Percentiles rank a stretch among this genome's conserved stretches.
These are phyloP conservation scores for Camponotus fellah DNA, from an alignment of 2,888 invertebrate genomes.

Conservation along the genomic window DNA sequence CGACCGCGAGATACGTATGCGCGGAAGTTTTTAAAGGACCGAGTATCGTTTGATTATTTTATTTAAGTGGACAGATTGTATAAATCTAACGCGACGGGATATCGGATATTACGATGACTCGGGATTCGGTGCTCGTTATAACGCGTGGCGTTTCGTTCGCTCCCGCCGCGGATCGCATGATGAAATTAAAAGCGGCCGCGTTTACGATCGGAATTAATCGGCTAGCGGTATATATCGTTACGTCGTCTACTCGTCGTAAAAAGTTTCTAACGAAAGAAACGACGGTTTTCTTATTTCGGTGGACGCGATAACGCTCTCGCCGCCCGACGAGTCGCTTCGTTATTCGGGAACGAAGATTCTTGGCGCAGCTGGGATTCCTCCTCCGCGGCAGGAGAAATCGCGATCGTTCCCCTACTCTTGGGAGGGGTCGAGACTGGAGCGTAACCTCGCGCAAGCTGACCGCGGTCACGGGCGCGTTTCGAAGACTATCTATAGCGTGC, in stretches of 20 bases:
- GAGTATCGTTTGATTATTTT: conserved; percentile 79
- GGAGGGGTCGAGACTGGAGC: conserved; percentile 48
- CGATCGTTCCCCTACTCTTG: conserved; percentile 57
- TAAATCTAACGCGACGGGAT: conserved; percentile 40
- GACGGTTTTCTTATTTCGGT: conserved; percentile 15
- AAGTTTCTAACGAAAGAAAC: conserved; percentile 1
- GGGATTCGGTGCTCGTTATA: not conserved
- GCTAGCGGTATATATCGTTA: conserved; percentile 20
- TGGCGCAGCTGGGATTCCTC: conserved; percentile 54
- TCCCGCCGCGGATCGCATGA: not conserved
- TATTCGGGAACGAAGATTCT: conserved; percentile 62
- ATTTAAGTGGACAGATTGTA: conserved; percentile 73
- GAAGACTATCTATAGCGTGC: conserved; percentile 46
- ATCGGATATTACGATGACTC: conserved; percentile 14
- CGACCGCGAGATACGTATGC: conserved; percentile 70
- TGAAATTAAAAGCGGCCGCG: conserved; percentile 18
- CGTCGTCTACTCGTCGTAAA: conserved; percentile 20
- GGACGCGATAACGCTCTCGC: conserved; percentile 22
- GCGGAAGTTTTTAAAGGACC: conserved; percentile 63
- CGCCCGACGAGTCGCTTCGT: conserved; percentile 44
- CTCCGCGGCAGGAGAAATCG: conserved; percentile 51
- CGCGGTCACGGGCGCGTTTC: conserved; percentile 67
- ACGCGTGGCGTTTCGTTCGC: not conserved
- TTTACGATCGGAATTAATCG: conserved; percentile 36
- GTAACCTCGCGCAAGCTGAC: conserved; percentile 69